Evolutionary conservation across 2,113 vertebrate species (phyloP).

Genomic region (Eubucco bourcierii): DNA sequence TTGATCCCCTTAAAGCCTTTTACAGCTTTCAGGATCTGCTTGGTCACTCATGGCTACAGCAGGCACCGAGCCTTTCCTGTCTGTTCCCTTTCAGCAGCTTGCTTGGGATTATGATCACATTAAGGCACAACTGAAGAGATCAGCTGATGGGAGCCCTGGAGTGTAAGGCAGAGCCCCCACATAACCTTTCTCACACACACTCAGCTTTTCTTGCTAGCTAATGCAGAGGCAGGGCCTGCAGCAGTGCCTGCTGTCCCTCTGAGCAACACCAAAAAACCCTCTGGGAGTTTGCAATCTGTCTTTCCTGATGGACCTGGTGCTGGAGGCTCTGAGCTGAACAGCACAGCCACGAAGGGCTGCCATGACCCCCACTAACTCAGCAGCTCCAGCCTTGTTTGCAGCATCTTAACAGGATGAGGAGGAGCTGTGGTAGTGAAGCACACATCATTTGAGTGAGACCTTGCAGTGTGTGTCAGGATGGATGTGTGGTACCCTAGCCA

Average conservation of each 20-base stretch:
- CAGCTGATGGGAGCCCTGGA: not conserved
- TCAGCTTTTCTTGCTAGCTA: not conserved
- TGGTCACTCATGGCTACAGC: not conserved
- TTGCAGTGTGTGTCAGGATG: not conserved
- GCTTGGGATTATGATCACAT: not conserved
- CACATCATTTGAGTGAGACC: not conserved
- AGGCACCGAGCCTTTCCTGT: not conserved
- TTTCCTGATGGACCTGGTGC: not conserved
- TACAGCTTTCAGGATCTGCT: not conserved
- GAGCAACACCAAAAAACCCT: not conserved
- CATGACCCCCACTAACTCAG: not conserved
- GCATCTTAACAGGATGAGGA: not conserved
- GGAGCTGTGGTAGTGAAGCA: not conserved
- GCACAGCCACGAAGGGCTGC: not conserved
- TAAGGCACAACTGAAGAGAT: not conserved
- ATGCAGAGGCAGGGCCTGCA: not conserved
- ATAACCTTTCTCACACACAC: not conserved
- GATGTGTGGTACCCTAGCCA: not conserved
- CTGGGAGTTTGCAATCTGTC: not conserved
- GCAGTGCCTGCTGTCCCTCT: not conserved
- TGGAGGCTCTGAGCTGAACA: not conserved
- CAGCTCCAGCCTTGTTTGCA: not conserved
- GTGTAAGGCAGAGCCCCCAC: not conserved
- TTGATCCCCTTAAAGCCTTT: slow-evolving; percentile 25
- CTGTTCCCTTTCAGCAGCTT: not conserved